Evolutionary conservation across 2,113 vertebrate species (phyloP).

Genomic region (Leptodactylus fuscus): DNA sequence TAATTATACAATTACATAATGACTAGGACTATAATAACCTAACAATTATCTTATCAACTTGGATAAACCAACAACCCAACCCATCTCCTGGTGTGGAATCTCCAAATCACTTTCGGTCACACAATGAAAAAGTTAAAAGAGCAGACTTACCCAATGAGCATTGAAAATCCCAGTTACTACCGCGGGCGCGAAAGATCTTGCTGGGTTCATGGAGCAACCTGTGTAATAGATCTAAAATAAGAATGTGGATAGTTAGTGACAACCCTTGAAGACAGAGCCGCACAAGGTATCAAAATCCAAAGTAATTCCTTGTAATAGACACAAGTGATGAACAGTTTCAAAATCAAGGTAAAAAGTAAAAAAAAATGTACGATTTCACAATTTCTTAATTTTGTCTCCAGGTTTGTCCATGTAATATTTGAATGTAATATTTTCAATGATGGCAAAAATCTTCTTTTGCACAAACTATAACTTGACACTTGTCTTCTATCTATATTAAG

Average conservation of each 20-base stretch:
- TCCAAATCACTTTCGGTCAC: neutral
- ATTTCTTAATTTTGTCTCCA: neutral
- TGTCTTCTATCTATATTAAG: too few relatives aligned
- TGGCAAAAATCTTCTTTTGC: neutral
- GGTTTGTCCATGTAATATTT: neutral
- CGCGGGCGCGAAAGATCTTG: constrained; percentile 78
- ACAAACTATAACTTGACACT: too few relatives aligned
- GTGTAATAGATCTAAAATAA: constrained; percentile 74
- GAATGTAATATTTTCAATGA: neutral
- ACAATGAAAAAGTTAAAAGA: neutral
- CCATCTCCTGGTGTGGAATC: constrained; percentile 10
- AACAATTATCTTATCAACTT: neutral
- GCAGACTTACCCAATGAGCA: constrained; percentile 77
- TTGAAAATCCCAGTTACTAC: constrained; percentile 77
- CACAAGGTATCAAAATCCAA: neutral
- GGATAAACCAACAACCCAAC: constrained; percentile 16
- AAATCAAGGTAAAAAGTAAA: too few relatives aligned
- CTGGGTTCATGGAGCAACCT: constrained; percentile 82
- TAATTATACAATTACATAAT: constrained; percentile 2
- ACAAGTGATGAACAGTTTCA: too few relatives aligned
- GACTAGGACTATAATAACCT: neutral
- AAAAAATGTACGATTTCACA: neutral
- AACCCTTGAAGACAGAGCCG: neutral
- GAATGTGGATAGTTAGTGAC: neutral
- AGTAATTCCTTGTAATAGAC: too few relatives aligned